Evolutionary conservation across 2,797 vertebrate species (phyloP), one percentile per base, ranked within the genome.

Genomic region (Paguma larvata): DNA sequence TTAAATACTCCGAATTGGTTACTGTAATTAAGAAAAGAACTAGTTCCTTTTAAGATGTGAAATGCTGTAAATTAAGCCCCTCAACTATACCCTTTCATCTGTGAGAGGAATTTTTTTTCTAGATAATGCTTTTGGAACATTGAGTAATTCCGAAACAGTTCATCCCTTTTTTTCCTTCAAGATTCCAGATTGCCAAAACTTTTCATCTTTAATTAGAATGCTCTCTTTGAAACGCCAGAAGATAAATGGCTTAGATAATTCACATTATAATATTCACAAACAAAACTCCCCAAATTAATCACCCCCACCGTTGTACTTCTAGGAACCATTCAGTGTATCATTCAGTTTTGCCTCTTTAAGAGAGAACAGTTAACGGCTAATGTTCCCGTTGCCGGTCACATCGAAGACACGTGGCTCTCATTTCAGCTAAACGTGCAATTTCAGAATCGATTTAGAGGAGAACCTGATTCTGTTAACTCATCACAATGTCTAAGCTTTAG

Each of bases 191-290:
- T 85, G 38, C 51, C 12, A 56, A 86, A 59, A 56, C 11, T 53
- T 92, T 77, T 38, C 62, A 65, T 88, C 53, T 78, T 96, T 73
- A 92, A 25, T 89, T 90, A 53, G 34, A 44, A 63, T 46, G 38
- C 48, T 48, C 32, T 77, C 48, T 91, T 25, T 92, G 85, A 96
- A 96, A 67, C 13, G 27, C 41, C 21, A 63, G 32, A 91, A 75
- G 44, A 83, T 95, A 89, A 95, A 90, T 83, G 46, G 38, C 83
- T 41, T n/a, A 72, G 53, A 48, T 65, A 75, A 56, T 85, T 95
- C n/a, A 59, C 38, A 44, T 92, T 77, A 72, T 94, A 95, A 82
- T 68, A 32, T 72, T 77, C 79, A 94, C 44, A n/a, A 86, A 78
- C 48, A 67, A 70, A 94, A 38, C 25, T 89, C 56, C 41, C 10